A percentile compares a stretch with the other conserved stretches of the same genome.
phyloP scores from a whole-genome alignment of 1,140 invertebrate species.

The Andricus grossulariae region DNA sequence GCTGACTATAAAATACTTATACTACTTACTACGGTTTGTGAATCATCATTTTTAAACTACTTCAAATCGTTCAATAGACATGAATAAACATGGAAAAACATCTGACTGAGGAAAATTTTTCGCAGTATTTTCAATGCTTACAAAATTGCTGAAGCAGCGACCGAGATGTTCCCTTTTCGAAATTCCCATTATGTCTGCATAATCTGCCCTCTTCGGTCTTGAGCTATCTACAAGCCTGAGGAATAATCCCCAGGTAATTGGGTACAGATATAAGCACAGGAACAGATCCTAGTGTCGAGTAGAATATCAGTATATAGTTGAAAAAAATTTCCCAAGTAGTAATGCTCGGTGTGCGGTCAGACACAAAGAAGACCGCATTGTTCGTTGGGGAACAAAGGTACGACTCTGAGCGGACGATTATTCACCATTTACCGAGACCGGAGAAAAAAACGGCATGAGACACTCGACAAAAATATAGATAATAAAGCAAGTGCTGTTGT shows the following conservation, averaged over 20 bases:
- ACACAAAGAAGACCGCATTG: slow-evolving; percentile 46
- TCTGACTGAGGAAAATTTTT: background rate
- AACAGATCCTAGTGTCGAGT: no score
- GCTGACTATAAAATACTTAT: no score
- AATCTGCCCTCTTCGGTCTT: background rate
- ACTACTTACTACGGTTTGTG: no score
- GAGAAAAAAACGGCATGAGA: slow-evolving; percentile 48
- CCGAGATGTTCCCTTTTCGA: background rate
- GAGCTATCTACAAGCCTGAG: background rate
- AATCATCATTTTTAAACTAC: no score
- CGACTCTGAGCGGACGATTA: slow-evolving; percentile 51
- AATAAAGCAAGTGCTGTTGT: slow-evolving; percentile 38
- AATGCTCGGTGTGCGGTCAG: slow-evolving; percentile 49
- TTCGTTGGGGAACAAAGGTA: slow-evolving; percentile 55
- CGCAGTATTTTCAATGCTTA: background rate
- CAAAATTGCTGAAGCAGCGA: background rate
- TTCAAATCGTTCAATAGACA: no score
- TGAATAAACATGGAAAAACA: background rate
- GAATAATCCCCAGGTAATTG: background rate
- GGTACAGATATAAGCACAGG: background rate
- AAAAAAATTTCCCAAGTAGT: slow-evolving; percentile 46
- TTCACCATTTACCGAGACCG: slow-evolving; percentile 52
- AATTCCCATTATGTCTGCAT: background rate
- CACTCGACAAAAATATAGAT: slow-evolving; percentile 37
- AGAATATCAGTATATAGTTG: no score